Evolutionary conservation across 2,797 vertebrate genomes (phyloP).

Genomic region (Thalassophryne amazonica): DNA sequence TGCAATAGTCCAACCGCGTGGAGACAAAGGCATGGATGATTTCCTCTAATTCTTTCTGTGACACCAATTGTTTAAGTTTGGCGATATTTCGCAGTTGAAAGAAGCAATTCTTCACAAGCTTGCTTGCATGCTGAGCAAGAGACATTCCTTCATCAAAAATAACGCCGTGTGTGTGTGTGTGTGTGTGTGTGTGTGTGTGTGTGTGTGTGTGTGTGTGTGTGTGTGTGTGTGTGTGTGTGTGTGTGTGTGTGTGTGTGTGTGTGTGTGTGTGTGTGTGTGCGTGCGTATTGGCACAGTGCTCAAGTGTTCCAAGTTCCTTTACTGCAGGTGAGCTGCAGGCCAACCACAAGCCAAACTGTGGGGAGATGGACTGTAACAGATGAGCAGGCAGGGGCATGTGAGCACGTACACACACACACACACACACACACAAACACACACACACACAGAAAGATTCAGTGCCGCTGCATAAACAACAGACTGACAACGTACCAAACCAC

Average conservation of each 20-base stretch:
- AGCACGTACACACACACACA: slow-evolving; percentile 11
- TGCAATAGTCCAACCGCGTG: too few relatives aligned
- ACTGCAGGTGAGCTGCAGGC: slow-evolving; percentile 64
- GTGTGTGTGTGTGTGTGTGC: slow-evolving; percentile 10
- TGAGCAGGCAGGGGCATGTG: slow-evolving; percentile 48
- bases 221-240: too few relatives aligned
- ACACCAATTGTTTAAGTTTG: too few relatives aligned
- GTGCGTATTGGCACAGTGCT: too few relatives aligned
- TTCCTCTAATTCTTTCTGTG: too few relatives aligned
- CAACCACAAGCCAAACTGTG: slow-evolving; percentile 50
- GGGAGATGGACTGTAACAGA: slow-evolving; percentile 59
- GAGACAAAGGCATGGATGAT: too few relatives aligned
- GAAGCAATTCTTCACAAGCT: too few relatives aligned
- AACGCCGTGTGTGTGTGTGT: too few relatives aligned
- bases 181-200: slow-evolving; percentile 1
- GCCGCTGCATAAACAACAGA: slow-evolving; percentile 39
- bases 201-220: slow-evolving; percentile 10
- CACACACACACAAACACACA: slow-evolving; percentile 13
- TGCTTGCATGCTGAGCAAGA: too few relatives aligned
- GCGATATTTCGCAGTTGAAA: too few relatives aligned
- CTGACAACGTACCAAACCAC: slow-evolving; percentile 7
- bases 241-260: slow-evolving; percentile 1
- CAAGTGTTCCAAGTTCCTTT: slow-evolving; percentile 28
- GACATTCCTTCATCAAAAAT: too few relatives aligned
- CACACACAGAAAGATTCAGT: slow-evolving; percentile 10